A percentile compares a stretch with the other conserved stretches of the same genome.
phyloP scores from a whole-genome alignment of 2,797 vertebrate genomes.

The Scarus forsteni region DNA sequence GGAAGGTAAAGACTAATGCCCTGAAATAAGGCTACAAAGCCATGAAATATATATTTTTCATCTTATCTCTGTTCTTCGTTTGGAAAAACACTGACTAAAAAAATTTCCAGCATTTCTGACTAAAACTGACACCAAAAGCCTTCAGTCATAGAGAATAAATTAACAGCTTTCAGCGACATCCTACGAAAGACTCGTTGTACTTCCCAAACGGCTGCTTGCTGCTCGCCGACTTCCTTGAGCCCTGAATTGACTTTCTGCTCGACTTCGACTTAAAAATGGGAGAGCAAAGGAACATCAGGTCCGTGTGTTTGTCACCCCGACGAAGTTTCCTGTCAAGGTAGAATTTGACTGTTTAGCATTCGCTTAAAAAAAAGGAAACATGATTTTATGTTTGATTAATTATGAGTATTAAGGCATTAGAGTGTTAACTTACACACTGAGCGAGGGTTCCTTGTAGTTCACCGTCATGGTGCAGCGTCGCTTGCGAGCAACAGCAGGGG shows the following conservation, averaged over 20 bases:
- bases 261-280: constrained; percentile 90
- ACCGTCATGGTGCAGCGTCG: constrained; percentile 87
- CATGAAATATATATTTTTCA: not conserved
- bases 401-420: not conserved
- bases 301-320: constrained; percentile 94
- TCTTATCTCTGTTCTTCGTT: constrained; percentile 14
- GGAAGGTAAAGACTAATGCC: not conserved
- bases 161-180: constrained; percentile 70
- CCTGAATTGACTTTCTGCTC: constrained; percentile 61
- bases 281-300: constrained; percentile 90
- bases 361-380: not conserved
- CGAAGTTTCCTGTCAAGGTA: constrained; percentile 89
- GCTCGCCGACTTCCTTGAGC: constrained; percentile 70
- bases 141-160: not conserved
- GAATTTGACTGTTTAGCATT: constrained; percentile 12
- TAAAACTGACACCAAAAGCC: not conserved
- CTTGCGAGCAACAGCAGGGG: constrained; percentile 71
- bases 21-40: not conserved
- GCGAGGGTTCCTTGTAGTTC: constrained; percentile 92
- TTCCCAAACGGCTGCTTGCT: constrained; percentile 72
- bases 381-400: not conserved
- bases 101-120: not conserved
- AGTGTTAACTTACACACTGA: constrained; percentile 79
- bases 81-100: not conserved
- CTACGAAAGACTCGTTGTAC: constrained; percentile 87